Percentiles rank a stretch among this genome's conserved stretches.
phyloP scores from a whole-genome alignment of 2,797 vertebrate species.

The Acridotheres tristis region DNA sequence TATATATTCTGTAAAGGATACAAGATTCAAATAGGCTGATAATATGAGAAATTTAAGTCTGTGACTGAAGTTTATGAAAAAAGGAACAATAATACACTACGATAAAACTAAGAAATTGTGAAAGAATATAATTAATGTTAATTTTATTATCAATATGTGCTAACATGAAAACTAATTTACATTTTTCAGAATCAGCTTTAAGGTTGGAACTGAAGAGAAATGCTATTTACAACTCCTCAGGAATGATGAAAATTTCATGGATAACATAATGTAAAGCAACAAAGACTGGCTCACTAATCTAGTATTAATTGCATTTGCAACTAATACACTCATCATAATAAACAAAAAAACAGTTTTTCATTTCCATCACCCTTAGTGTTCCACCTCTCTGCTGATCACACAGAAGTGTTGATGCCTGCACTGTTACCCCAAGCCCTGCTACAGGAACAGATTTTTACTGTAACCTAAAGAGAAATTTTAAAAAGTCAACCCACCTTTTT shows the following conservation, averaged over 20 bases:
- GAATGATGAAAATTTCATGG: not conserved
- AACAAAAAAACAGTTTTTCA: not conserved
- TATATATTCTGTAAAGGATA: not conserved
- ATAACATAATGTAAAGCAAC: not conserved
- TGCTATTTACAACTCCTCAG: not conserved
- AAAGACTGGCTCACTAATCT: not conserved
- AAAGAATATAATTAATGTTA: not conserved
- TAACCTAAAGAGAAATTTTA: not conserved
- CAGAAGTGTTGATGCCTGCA: not conserved
- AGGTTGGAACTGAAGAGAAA: not conserved
- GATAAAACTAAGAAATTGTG: not conserved
- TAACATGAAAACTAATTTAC: not conserved
- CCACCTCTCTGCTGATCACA: not conserved
- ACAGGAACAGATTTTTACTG: not conserved
- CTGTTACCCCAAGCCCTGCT: not conserved
- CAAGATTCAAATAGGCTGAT: not conserved
- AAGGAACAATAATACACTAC: not conserved
- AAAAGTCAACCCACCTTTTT: not conserved
- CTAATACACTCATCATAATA: not conserved
- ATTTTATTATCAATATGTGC: not conserved
- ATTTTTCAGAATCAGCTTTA: not conserved
- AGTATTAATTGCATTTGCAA: not conserved
- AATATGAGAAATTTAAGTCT: not conserved
- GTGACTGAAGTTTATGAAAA: not conserved
- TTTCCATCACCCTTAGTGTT: not conserved